Evolutionary conservation across 2,888 invertebrate genomes (phyloP).

Genomic region (Eupithecia insigniata): DNA sequence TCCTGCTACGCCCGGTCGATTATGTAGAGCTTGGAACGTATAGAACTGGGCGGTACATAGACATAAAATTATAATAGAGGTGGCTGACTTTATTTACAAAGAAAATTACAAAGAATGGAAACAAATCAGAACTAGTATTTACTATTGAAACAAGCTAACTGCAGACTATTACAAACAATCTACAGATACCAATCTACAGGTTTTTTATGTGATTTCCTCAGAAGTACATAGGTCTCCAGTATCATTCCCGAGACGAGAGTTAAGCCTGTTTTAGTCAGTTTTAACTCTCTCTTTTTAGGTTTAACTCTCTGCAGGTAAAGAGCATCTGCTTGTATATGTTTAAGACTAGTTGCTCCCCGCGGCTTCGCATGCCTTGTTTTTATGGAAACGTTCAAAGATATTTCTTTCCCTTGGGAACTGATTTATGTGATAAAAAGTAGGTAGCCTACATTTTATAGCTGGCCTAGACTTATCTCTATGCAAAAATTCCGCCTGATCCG

Average conservation of each 20-base stretch:
- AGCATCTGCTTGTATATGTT: background rate
- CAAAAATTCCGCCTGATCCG: too few relatives aligned
- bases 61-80: conserved; percentile 12
- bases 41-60: conserved; percentile 16
- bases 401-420: background rate
- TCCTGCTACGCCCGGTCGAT: conserved; percentile 72
- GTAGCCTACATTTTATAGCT: too few relatives aligned
- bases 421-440: background rate
- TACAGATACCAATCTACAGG: too few relatives aligned
- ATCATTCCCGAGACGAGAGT: background rate
- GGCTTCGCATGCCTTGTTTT: background rate
- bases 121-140: too few relatives aligned
- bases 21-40: conserved; percentile 6
- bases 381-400: background rate
- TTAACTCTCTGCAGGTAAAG: background rate
- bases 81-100: too few relatives aligned
- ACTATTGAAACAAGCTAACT: too few relatives aligned
- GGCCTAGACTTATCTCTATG: too few relatives aligned
- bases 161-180: too few relatives aligned
- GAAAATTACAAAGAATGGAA: too few relatives aligned
- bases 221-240: background rate
- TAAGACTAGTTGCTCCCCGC: background rate
- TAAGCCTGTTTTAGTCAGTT: too few relatives aligned
- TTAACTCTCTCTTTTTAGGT: too few relatives aligned
- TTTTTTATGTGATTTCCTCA: too few relatives aligned